Percentiles rank a stretch among this genome's conserved stretches.
Conservation (phyloP, 2,888 invertebrate species). For the Nephrocerus scutellatus region DNA sequence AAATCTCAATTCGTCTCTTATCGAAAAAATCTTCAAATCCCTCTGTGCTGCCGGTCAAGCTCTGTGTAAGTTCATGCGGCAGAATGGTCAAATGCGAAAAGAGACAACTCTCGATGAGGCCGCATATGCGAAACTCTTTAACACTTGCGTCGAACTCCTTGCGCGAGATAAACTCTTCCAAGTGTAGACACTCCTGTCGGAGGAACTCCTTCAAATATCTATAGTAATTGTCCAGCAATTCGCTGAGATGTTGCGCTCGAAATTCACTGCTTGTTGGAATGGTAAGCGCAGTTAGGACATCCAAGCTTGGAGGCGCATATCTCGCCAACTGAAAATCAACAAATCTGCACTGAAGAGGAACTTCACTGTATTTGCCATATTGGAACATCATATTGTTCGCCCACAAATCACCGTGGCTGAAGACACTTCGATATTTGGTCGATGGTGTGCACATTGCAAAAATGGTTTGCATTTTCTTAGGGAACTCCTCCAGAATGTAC, state of each 20-base stretch:
- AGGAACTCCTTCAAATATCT: constrained; percentile 48
- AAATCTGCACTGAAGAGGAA: constrained; percentile 54
- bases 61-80: constrained; percentile 49
- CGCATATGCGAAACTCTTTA: constrained; percentile 50
- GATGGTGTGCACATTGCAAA: constrained; percentile 42
- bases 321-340: constrained; percentile 64
- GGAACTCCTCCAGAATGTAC: constrained; percentile 32
- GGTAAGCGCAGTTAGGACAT: constrained; percentile 51
- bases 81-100: constrained; percentile 53
- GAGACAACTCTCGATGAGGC: constrained; percentile 52
- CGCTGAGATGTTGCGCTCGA: constrained; percentile 45
- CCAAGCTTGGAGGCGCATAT: constrained; percentile 61
- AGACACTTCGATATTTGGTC: constrained; percentile 41
- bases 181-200: constrained; percentile 40
- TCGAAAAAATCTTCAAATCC: constrained; percentile 54
- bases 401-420: constrained; percentile 50
- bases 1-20: constrained; percentile 51
- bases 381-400: constrained; percentile 48
- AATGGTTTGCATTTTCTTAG: constrained; percentile 28
- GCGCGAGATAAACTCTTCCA: constrained; percentile 46
- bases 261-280: constrained; percentile 49
- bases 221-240: constrained; percentile 55
- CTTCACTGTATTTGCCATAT: constrained; percentile 36
- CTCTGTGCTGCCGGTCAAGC: constrained; percentile 48
- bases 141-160: constrained; percentile 45